Conservation (phyloP, 2,797 vertebrate species). For the Adelosebastes latens region DNA sequence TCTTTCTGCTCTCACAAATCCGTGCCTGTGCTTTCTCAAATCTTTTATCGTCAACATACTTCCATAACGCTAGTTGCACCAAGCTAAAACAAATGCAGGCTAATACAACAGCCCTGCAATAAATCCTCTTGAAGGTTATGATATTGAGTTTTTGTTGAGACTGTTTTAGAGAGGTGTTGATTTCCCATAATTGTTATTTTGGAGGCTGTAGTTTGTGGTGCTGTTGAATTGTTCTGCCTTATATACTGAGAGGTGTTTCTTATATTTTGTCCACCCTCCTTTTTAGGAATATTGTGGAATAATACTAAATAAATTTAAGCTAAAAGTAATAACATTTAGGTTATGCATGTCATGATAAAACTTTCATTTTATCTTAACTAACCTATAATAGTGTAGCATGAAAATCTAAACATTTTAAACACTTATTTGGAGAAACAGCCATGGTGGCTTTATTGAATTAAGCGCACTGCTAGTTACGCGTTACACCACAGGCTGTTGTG, state of each 20-base stretch:
- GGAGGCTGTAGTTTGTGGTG: neutral
- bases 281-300: neutral
- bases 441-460: neutral
- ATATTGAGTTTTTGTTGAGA: neutral
- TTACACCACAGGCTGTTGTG: conserved; percentile 30
- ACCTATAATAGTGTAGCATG: neutral
- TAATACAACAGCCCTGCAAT: neutral
- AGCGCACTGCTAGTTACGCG: neutral
- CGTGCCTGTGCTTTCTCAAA: neutral
- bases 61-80: neutral
- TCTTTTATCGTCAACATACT: neutral
- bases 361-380: neutral
- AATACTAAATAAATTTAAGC: neutral
- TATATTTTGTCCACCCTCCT: neutral
- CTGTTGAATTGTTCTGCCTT: neutral
- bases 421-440: neutral
- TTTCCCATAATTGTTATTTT: neutral
- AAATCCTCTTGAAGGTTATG: neutral
- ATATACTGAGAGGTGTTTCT: neutral
- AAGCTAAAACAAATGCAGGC: neutral
- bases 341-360: neutral
- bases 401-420: neutral
- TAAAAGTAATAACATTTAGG: neutral
- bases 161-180: neutral
- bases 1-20: neutral